Percentiles rank a stretch among this genome's conserved stretches.
phyloP scores from a whole-genome alignment of 2,797 vertebrate species.

The Gymnothorax javanicus region DNA sequence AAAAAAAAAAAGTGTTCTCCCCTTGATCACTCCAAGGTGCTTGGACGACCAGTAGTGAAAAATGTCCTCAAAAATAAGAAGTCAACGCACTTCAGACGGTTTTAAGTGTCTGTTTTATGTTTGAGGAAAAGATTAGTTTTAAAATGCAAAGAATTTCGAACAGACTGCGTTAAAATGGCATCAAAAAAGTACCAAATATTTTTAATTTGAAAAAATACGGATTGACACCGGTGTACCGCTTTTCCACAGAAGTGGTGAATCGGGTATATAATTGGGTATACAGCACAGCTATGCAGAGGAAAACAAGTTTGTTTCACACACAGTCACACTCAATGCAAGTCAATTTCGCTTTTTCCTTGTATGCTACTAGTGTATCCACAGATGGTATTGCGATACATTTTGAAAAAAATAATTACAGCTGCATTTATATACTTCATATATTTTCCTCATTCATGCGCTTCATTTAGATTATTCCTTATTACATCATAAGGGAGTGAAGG shows the following conservation, averaged over 20 bases:
- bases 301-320: neutral
- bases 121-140: too few species aligned
- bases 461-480: neutral
- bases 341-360: neutral
- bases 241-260: neutral
- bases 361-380: neutral
- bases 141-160: too few species aligned
- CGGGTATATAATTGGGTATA: neutral
- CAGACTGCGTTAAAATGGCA: too few species aligned
- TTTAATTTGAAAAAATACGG: too few species aligned
- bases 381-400: neutral
- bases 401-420: neutral
- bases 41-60: too few species aligned
- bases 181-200: too few species aligned
- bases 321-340: neutral
- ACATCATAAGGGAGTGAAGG: neutral
- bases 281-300: neutral
- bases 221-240: neutral
- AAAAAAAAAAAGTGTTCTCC: too few species aligned
- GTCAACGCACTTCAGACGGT: too few species aligned
- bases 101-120: too few species aligned
- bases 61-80: too few species aligned
- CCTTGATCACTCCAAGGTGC: too few species aligned
- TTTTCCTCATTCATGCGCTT: neutral
- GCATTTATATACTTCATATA: neutral